Conservation (phyloP, 2,113 vertebrate genomes). For the Crocuta crocuta region DNA sequence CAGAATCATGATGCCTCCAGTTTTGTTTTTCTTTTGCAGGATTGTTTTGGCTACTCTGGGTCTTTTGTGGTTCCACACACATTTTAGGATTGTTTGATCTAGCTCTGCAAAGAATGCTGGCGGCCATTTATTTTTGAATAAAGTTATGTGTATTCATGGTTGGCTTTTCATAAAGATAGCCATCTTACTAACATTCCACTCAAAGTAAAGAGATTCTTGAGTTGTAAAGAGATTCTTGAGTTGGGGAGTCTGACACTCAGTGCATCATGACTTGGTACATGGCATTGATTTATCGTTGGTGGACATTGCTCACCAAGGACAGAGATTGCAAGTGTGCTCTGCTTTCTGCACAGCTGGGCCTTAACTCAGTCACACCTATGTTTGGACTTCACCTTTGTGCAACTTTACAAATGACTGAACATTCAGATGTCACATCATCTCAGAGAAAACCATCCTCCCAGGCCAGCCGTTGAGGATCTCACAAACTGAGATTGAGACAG, state of each 20-base stretch:
- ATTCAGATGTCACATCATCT: neutral
- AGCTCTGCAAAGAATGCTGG: too few relatives aligned
- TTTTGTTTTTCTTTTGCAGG: too few relatives aligned
- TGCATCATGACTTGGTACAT: accelerated
- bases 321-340: accelerated
- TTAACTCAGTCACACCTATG: neutral
- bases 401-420: neutral
- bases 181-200: neutral
- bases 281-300: neutral
- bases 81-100: too few relatives aligned
- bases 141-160: neutral
- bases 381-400: neutral
- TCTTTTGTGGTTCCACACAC: too few relatives aligned
- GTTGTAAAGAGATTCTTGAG: neutral
- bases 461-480: neutral
- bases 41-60: too few relatives aligned
- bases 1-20: too few relatives aligned
- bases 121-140: neutral
- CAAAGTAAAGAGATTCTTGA: neutral
- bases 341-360: neutral
- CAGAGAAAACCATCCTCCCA: neutral
- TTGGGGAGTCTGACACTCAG: neutral
- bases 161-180: neutral
- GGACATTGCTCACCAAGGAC: neutral
- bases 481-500: neutral